Evolutionary conservation across 1,140 invertebrate genomes (phyloP), one percentile per base, ranked within the genome.

Genomic region (Galendromus occidentalis): DNA sequence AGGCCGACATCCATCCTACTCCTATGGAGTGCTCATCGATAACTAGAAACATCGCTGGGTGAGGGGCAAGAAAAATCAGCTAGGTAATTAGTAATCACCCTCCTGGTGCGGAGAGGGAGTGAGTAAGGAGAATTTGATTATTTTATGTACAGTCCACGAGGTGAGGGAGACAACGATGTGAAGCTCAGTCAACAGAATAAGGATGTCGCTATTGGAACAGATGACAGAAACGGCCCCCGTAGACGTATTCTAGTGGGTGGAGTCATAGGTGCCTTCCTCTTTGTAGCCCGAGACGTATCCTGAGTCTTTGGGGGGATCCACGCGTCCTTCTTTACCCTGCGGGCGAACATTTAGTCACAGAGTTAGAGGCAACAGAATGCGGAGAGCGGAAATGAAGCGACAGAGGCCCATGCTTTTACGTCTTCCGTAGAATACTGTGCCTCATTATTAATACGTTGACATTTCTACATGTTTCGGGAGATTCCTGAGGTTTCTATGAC

Each of bases 271-370:
- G 71, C 88, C 84, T 76, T 89, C 90, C 74, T 88, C 85, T 72
- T 88, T 85, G 73, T 89, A 93, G 12, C 87, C 88, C n/a, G 82
- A 80, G 20, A 92, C 88, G 73, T 92, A 93, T 22, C 89, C 90
- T 0, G 86, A 86, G 9, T 75, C 78, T 71, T 90, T 86, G 2
- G 82, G 75, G 7, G 86, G 29, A 70, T 92, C 87, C 71, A 86
- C 87, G 42, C 88, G 79, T 17, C 90, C 89, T 28, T 85, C 82
- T 66, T 88, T 88, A 0, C 89, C 89, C 72, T 86, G 86, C 9
- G 4, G 33, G 33, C 33, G 9, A 9, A 39, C 33, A 9, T 39
- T 39, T 39, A 39, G 33, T 39, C 33, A 39, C 33, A 9, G 4
- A 4, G 33, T 39, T n/a, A n/a, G n/a, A n/a, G n/a, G n/a, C n/a